Evolutionary conservation across 2,797 vertebrate species (phyloP).

Genomic region (Sandelia bainsii): DNA sequence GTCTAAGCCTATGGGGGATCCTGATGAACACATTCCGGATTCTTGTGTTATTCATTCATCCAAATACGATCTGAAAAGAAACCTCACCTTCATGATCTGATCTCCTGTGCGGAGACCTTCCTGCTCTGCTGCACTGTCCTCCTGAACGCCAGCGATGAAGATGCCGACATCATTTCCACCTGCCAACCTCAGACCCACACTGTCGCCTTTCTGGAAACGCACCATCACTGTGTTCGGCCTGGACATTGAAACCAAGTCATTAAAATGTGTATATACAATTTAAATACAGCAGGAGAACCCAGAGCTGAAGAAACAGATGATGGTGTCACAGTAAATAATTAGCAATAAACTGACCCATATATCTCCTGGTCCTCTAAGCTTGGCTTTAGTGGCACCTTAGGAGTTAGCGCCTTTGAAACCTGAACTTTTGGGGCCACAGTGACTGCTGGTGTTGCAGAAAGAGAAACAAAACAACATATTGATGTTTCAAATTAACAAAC

Average conservation of each 20-base stretch:
- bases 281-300: neutral
- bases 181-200: constrained; percentile 93
- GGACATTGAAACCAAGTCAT: neutral
- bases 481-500: neutral
- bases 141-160: constrained; percentile 95
- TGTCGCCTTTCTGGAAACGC: constrained; percentile 94
- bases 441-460: constrained; percentile 47
- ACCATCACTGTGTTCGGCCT: constrained; percentile 95
- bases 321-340: neutral
- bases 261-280: neutral
- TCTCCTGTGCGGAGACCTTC: constrained; percentile 93
- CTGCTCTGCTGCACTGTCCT: constrained; percentile 93
- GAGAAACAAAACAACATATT: neutral
- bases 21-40: no score
- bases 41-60: neutral
- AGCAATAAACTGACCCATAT: constrained; percentile 87
- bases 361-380: constrained; percentile 92
- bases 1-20: no score
- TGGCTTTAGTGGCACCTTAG: constrained; percentile 87
- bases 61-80: neutral
- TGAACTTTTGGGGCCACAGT: constrained; percentile 65
- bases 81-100: constrained; percentile 93
- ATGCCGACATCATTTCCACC: constrained; percentile 99
- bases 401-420: constrained; percentile 35
- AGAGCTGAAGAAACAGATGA: neutral